Conservation (phyloP, 2,888 invertebrate species). For the Cephalotes varians region DNA sequence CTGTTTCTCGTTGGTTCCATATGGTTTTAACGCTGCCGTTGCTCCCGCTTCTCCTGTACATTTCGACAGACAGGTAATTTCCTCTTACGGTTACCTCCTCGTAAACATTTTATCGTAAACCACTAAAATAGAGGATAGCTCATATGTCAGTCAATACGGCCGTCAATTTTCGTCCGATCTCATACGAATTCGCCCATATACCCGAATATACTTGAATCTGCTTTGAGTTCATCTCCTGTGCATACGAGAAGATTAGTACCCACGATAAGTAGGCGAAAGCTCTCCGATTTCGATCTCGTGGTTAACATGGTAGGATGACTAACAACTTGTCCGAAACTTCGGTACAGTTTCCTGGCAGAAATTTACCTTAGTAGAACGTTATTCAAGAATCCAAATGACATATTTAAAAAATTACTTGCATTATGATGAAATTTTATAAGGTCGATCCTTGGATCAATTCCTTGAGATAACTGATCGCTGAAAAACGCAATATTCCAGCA, state of each 20-base stretch:
- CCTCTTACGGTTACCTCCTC: background rate
- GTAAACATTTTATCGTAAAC: conserved; percentile 19
- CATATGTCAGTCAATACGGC: background rate
- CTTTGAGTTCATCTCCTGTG: background rate
- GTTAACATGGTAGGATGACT: background rate
- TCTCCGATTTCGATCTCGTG: conserved; percentile 19
- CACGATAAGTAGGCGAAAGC: conserved; percentile 30
- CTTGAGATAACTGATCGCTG: background rate
- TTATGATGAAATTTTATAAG: background rate
- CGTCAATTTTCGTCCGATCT: background rate
- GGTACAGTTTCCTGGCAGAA: background rate
- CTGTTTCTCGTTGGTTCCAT: conserved; percentile 25
- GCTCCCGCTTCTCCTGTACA: conserved; percentile 5
- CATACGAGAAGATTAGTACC: background rate
- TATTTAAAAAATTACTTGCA: background rate
- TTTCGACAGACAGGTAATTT: conserved; percentile 19
- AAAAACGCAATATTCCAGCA: conserved; percentile 26
- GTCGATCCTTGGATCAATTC: conserved; percentile 40
- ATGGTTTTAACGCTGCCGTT: background rate
- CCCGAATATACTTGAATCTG: background rate
- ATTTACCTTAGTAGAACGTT: background rate
- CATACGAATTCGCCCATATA: background rate
- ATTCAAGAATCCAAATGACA: background rate
- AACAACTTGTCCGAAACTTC: background rate
- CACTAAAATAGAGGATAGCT: background rate